A percentile compares a stretch with the other conserved stretches of the same genome.
These are phyloP conservation scores for Entomyzon cyanotis DNA, from an alignment of 2,113 vertebrate species.

Conservation along the genomic window DNA sequence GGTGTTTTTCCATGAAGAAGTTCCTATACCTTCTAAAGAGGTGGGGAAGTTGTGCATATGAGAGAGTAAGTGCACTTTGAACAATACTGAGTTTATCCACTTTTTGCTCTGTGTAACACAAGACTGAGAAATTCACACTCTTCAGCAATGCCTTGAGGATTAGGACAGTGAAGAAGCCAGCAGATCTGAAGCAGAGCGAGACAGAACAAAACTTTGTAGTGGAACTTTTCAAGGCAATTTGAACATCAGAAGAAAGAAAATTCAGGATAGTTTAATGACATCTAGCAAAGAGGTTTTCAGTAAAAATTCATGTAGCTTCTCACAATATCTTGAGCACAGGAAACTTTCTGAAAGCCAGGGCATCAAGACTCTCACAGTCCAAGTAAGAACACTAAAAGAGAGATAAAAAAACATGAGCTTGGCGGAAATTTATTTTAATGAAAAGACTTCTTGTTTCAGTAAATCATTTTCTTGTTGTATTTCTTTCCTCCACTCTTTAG, in stretches of 20 bases:
- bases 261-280: not conserved
- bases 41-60: not conserved
- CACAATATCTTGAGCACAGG: not conserved
- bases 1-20: not conserved
- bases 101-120: not conserved
- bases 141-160: not conserved
- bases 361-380: not conserved
- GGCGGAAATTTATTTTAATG: not conserved
- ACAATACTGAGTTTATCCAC: not conserved
- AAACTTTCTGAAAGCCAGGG: not conserved
- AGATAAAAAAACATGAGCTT: not conserved
- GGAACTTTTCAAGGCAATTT: not conserved
- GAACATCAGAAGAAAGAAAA: not conserved
- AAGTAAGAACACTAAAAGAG: not conserved
- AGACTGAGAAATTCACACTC: not conserved
- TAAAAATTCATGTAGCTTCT: not conserved
- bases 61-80: not conserved
- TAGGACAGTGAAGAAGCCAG: not conserved
- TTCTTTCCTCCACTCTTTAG: not conserved
- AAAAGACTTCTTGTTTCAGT: not conserved
- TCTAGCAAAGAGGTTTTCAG: not conserved
- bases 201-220: not conserved
- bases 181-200: not conserved
- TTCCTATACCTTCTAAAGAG: not conserved
- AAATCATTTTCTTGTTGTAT: not conserved